Evolutionary conservation across 1,140 invertebrate genomes (phyloP).

Genomic region (Ceratina calcarata): DNA sequence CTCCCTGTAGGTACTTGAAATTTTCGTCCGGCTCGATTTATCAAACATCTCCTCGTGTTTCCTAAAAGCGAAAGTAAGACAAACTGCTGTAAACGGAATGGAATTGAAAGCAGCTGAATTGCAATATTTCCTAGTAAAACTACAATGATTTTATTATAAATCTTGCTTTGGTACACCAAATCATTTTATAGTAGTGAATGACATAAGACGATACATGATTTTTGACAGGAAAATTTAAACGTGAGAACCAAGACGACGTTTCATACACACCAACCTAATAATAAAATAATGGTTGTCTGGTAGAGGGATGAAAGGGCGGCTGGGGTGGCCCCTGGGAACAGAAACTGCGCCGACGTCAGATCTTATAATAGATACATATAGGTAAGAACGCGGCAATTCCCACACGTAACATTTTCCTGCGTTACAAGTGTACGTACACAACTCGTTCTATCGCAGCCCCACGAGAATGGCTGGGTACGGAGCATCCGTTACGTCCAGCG

Average conservation of each 20-base stretch:
- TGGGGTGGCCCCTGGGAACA: constrained; percentile 37
- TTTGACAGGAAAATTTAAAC: no score
- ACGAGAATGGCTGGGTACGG: constrained; percentile 3
- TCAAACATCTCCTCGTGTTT: constrained; percentile 31
- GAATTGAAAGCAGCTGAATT: no score
- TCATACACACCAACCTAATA: not conserved
- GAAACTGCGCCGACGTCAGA: constrained; percentile 39
- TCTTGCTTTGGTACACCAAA: no score
- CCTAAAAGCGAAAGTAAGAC: not conserved
- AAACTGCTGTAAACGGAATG: no score
- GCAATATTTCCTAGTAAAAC: no score
- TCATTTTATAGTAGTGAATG: no score
- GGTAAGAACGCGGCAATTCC: constrained; percentile 50
- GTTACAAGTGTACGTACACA: constrained; percentile 52
- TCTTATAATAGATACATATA: constrained; percentile 5
- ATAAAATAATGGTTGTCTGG: constrained; percentile 49
- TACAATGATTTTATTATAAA: no score
- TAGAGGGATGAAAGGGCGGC: constrained; percentile 38
- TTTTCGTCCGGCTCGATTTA: constrained; percentile 35
- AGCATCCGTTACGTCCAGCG: not conserved
- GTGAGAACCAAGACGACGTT: no score
- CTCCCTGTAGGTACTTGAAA: constrained; percentile 18
- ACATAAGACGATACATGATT: no score
- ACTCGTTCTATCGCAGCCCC: not conserved
- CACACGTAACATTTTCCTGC: constrained; percentile 47